Evolutionary conservation across 2,888 invertebrate species (phyloP), one percentile per base, ranked within the genome.

Genomic region (Pterostichus madidus): DNA sequence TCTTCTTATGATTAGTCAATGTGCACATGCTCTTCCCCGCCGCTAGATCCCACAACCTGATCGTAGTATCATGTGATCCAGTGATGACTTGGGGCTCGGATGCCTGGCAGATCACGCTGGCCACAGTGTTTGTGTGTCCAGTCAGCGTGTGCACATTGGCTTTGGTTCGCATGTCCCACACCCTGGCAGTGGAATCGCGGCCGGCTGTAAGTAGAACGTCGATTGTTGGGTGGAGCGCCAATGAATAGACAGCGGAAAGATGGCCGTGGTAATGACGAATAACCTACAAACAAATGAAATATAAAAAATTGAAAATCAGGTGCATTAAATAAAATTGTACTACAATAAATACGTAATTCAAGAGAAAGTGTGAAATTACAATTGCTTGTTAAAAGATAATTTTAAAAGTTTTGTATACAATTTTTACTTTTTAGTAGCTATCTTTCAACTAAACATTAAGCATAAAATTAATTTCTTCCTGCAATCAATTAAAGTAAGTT

Each of bases 141-240:
- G 95, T 92, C 31, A 99, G 92, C 2, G 98, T 98, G 90, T 99
- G 98, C 80, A 99, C 96, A 90, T 99, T 99, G 1, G 99, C 99
- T 91, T 99, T 99, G 3, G 98, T 99, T 83, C 99, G 92, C 96
- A 99, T 97, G 90, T 99, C 99, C 99, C 99, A 99, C 77, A 99
- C 96, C 84, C 99, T 92, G 0, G 98, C 99, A 0, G 98, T 98
- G 0, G 97, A 96, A 91, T 99, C 99, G 80, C 99, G 92, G 0
- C 99, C 99, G 11, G 97, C 97, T 1, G 98, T 96, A 75, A 98
- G 94, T 79, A 99, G 91, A 75, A 99, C 95, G 91, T 99, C 99
- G 85, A 99, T 95, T 2, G 95, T 96, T 6, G 99, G 98, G 92
- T 99, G 99, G 32, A 99, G 91, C 4, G 97, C 95, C 85, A 99